Evolutionary conservation across 2,888 invertebrate genomes (phyloP).

Genomic region (Tortricodes alternella): DNA sequence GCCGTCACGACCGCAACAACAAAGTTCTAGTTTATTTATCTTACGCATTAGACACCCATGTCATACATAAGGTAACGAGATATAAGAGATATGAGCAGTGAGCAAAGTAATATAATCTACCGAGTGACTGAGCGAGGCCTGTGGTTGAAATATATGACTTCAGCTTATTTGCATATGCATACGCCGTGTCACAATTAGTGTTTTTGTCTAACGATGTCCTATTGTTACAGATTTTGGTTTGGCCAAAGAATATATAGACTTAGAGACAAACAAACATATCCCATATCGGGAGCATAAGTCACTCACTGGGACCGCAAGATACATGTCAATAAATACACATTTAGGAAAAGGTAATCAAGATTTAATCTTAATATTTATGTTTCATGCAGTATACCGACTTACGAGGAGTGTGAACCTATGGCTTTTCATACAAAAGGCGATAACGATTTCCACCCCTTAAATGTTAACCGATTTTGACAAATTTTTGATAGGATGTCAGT

Average conservation of each 20-base stretch:
- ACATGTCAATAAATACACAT: slow-evolving; percentile 99
- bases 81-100: slow-evolving; percentile 36
- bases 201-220: slow-evolving; percentile 31
- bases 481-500: too few relatives aligned
- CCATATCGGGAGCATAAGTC: slow-evolving; percentile 99
- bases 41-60: slow-evolving; percentile 33
- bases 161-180: slow-evolving; percentile 21
- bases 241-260: slow-evolving; percentile 99
- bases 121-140: slow-evolving; percentile 47
- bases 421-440: too few relatives aligned
- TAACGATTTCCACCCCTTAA: too few relatives aligned
- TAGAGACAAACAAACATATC: slow-evolving; percentile 99
- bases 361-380: too few relatives aligned
- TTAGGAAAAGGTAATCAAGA: slow-evolving; percentile 93
- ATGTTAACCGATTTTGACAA: too few relatives aligned
- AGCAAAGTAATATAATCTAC: slow-evolving; percentile 54
- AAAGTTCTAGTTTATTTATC: slow-evolving; percentile 24
- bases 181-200: not conserved
- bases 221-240: slow-evolving; percentile 96
- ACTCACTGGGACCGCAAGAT: slow-evolving; percentile 99
- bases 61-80: slow-evolving; percentile 51
- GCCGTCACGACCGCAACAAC: slow-evolving; percentile 13
- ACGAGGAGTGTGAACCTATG: too few relatives aligned
- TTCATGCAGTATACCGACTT: too few relatives aligned
- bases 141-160: slow-evolving; percentile 59